These are phyloP conservation scores for Verasper variegatus DNA, from an alignment of 2,113 vertebrate genomes.

Conservation along the genomic window DNA sequence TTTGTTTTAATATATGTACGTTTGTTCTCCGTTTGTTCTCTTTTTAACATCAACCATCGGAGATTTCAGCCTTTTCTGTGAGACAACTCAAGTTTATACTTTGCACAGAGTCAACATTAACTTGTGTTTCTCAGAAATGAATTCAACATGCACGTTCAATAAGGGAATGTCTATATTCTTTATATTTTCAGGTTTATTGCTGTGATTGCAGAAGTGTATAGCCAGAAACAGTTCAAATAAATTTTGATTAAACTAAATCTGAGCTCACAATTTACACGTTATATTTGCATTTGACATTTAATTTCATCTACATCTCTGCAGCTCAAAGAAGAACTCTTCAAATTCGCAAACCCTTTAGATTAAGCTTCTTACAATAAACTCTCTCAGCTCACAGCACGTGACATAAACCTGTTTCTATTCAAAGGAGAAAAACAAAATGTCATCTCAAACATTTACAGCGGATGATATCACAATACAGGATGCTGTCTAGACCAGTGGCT, in stretches of 20 bases:
- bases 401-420: constrained; percentile 6
- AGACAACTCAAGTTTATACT: neutral
- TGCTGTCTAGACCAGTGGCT: neutral
- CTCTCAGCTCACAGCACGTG: neutral
- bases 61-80: too few species aligned
- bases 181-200: constrained; percentile 51
- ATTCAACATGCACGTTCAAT: constrained; percentile 4
- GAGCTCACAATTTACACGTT: neutral
- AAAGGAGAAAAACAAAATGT: neutral
- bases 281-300: neutral
- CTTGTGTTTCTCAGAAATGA: neutral
- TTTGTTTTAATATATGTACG: too few species aligned
- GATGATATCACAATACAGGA: neutral
- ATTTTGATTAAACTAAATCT: neutral
- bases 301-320: neutral
- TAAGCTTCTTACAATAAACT: neutral
- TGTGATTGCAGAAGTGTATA: constrained; percentile 8
- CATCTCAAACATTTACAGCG: constrained; percentile 6
- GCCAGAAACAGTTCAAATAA: constrained; percentile 18
- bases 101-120: neutral
- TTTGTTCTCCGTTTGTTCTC: too few species aligned
- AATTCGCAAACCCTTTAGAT: constrained; percentile 11
- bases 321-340: neutral
- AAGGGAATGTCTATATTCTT: neutral
- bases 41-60: too few species aligned